Evolutionary conservation across 23 tunicate genomes (phyloP), one percentile per base, ranked within the genome.

Genomic region (Diplosoma virens): DNA sequence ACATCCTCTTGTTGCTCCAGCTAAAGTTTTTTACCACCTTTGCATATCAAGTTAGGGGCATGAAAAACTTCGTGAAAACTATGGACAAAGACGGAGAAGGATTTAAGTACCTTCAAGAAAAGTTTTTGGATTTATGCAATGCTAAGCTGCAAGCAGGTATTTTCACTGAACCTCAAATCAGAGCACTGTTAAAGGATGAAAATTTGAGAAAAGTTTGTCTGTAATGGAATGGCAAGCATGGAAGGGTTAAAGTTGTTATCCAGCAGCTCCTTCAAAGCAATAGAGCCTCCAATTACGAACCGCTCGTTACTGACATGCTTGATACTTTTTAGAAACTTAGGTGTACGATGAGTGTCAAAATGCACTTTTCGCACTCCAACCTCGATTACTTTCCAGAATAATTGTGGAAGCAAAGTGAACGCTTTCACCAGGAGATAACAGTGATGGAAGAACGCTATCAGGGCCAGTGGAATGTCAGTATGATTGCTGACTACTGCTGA

Each of bases 361-460:
- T 73, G 70, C 70, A 76, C 52, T 76, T 76, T 76, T 59, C 59
- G 18, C 81, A 76, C 53, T 76, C 69, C 50, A 66, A 73, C 36
- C 37, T 73, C 9, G 65, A 52, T 0, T 73, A 17, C 23, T 59
- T 76, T 33, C 60, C 78, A 47, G 61, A n/a, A 72, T 47, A 72
- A 72, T 35, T 48, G 60, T 72, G 78, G 78, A 24, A 48, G 23
- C 78, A 72, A 72, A 35, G 61, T 72, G 78, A 72, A 26, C 61
- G 78, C 27, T 72, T 72, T 59, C 81, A 58, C 69, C 81, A 76
- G 81, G 70, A 76, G 50, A 58, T 76, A 76, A 32, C 29, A 17
- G 70, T 53, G 67, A 73, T 76, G 69, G 81, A 59, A 30, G 81
- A 34, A 59, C 81, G 71, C 53, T 76, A 72, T 47, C 60, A 72